Conservation (phyloP, 2,888 invertebrate genomes). For the Physocephala rufipes region DNA sequence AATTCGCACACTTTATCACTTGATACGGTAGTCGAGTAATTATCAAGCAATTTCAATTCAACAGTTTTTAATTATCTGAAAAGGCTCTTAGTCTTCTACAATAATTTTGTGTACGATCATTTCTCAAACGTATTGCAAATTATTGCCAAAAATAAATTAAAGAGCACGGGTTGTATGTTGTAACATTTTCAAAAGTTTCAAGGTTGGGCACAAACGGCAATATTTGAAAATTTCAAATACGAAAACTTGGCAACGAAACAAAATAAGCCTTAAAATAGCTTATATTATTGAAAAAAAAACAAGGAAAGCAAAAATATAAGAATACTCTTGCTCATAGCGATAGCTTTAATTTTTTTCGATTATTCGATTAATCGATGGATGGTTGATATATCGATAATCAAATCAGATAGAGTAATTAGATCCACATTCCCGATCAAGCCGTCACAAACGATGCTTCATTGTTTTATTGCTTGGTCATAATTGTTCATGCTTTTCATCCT, state of each 20-base stretch:
- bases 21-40: no score
- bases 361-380: neutral
- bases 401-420: neutral
- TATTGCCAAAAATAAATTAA: neutral
- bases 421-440: no score
- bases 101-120: no score
- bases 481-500: no score
- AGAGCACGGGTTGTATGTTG: no score
- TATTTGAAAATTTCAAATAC: neutral
- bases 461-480: no score
- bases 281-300: neutral
- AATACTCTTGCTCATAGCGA: neutral
- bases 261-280: constrained; percentile 7
- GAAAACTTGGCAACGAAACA: constrained; percentile 8
- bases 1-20: no score
- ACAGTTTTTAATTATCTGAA: no score
- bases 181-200: neutral
- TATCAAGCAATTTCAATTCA: no score
- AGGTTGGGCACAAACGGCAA: neutral
- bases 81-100: no score
- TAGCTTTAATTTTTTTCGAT: neutral
- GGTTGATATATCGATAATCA: neutral
- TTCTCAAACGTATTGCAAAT: no score
- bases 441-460: no score
- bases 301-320: neutral